These are phyloP conservation scores for Rhagonycha lutea DNA, from an alignment of 2,888 invertebrate genomes.

Conservation along the genomic window DNA sequence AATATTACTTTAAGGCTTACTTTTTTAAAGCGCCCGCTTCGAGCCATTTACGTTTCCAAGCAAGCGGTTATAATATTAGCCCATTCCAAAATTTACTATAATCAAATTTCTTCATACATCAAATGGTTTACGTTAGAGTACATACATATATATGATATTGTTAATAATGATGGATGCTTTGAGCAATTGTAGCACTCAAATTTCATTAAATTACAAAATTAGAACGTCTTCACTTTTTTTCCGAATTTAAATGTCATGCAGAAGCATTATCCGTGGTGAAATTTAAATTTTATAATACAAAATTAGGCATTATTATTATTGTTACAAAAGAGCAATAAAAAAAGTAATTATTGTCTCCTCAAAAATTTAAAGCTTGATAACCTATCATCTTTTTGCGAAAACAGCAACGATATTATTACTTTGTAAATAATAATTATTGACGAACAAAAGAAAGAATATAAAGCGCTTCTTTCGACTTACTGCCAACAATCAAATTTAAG, in stretches of 20 bases:
- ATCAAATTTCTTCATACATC: slow-evolving; percentile 2
- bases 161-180: not conserved
- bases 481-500: not conserved
- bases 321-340: not conserved
- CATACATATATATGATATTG: not conserved
- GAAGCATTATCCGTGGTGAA: not conserved
- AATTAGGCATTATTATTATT: not conserved
- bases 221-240: not conserved
- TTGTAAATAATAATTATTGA: too few species aligned
- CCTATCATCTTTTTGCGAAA: too few species aligned
- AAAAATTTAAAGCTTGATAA: too few species aligned
- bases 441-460: too few species aligned
- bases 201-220: not conserved
- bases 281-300: not conserved
- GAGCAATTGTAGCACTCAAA: not conserved
- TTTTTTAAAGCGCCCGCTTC: not conserved
- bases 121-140: not conserved
- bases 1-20: slow-evolving; percentile 7
- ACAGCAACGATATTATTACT: too few species aligned
- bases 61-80: not conserved
- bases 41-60: not conserved
- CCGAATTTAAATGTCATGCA: not conserved
- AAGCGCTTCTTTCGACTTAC: not conserved
- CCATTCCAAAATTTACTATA: not conserved
- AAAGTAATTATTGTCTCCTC: not conserved